Evolutionary conservation across 2,888 invertebrate species (phyloP).

Genomic region (Eulithis prunata): DNA sequence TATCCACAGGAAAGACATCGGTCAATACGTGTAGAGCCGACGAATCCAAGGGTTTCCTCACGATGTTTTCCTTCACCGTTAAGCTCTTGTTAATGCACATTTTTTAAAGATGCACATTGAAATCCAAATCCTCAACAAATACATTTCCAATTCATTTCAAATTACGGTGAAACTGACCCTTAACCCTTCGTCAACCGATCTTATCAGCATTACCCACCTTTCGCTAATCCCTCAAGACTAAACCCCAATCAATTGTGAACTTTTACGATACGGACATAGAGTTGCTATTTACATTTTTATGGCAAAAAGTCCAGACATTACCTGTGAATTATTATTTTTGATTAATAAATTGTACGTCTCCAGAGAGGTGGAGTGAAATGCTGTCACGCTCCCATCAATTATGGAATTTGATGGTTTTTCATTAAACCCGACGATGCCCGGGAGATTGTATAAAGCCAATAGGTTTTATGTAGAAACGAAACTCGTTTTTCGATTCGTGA

Average conservation of each 20-base stretch:
- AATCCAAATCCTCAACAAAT: slow-evolving; percentile 3
- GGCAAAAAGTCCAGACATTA: slow-evolving; percentile 62
- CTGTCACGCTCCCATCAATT: slow-evolving; percentile 70
- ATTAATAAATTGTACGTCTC: slow-evolving; percentile 82
- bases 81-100: not conserved
- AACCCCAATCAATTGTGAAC: slow-evolving; percentile 43
- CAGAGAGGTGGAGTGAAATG: slow-evolving; percentile 59
- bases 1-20: too few species aligned
- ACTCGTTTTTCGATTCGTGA: not conserved
- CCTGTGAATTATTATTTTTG: slow-evolving; percentile 84
- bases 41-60: too few species aligned
- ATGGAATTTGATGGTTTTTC: slow-evolving; percentile 81
- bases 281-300: slow-evolving; percentile 19
- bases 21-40: too few species aligned
- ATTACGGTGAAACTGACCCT: slow-evolving; percentile 28
- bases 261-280: slow-evolving; percentile 10
- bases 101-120: not conserved
- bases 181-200: slow-evolving; percentile 41
- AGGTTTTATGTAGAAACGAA: slow-evolving; percentile 20
- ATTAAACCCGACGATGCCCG: slow-evolving; percentile 73
- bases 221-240: slow-evolving; percentile 21
- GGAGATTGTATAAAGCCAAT: slow-evolving; percentile 43
- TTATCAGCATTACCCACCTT: slow-evolving; percentile 33
- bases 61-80: too few species aligned
- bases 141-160: slow-evolving; percentile 25